Evolutionary conservation across 2,797 vertebrate genomes (phyloP), one percentile per base, ranked within the genome.

Genomic region (Nannoperca obscura): DNA sequence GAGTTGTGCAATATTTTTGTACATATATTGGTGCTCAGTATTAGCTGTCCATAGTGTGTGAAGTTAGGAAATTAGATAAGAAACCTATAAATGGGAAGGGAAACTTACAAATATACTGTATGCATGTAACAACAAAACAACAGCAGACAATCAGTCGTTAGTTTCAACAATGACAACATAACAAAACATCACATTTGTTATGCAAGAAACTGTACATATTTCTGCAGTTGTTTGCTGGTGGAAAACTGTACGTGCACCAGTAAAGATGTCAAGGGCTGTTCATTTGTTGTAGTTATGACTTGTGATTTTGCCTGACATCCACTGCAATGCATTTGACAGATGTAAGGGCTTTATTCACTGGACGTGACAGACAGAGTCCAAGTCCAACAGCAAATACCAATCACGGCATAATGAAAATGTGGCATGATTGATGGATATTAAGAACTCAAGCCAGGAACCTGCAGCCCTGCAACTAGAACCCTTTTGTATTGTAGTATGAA

Each of bases 351-450:
- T 36, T 49, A 40, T 69, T 74, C 70, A 63, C 42, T 59, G 55
- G 61, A 63, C 73, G 66, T 80, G 78, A 81, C 76, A 75, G 65
- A 82, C 71, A 38, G 52, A 62, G 66, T 42, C 27, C 50, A 34
- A 57, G 54, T 77, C 53, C 54, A 34, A 59, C 62, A 65, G 62
- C 71, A 64, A 77, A 60, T 60, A 76, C 82, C 74, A 77, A 70
- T 76, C 78, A 83, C 53, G 57, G 57, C 38, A 64, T 58, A 55
- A 42, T 67, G 47, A 49, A 74, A 85, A 55, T 66, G 54, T 27
- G 20, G 1, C 42, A 36, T 73, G 58, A 75, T 72, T 77, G 69
- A 75, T 77, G 54, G 59, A 73, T 82, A 69, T 59, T 71, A 55
- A 9, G 59, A 73, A 60, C 44, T 54, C 8, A 4, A 20, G 47